Evolutionary conservation across 2,797 vertebrate species (phyloP).

Genomic region (Pantherophis vulpinus): DNA sequence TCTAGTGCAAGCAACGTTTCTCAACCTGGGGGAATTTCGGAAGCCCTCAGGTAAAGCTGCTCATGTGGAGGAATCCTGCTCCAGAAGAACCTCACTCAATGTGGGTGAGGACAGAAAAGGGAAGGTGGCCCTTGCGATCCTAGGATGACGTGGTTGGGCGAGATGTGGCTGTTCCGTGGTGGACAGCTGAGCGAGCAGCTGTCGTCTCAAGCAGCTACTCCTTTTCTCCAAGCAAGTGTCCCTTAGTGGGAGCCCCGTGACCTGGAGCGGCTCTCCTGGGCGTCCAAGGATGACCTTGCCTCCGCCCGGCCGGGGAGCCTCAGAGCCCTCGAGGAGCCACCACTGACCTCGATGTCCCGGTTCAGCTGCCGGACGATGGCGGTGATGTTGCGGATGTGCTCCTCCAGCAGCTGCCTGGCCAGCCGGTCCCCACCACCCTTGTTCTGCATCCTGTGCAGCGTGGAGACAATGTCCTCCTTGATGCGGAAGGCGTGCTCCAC

Average conservation of each 20-base stretch:
- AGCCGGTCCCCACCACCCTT: conserved; percentile 74
- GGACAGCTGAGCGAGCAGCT: neutral
- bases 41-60: neutral
- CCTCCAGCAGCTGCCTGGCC: conserved; percentile 75
- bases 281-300: too few species aligned
- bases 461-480: conserved; percentile 76
- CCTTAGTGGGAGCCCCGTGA: neutral
- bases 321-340: neutral
- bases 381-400: conserved; percentile 77
- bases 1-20: neutral
- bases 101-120: neutral
- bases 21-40: neutral
- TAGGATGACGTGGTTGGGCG: neutral
- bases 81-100: neutral
- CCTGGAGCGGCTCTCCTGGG: too few species aligned
- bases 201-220: neutral
- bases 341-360: conserved; percentile 74
- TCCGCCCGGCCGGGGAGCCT: neutral
- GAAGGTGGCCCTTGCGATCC: neutral
- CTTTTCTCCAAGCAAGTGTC: neutral
- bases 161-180: neutral
- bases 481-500: conserved; percentile 77
- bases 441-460: conserved; percentile 75
- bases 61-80: neutral
- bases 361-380: conserved; percentile 77